Conservation (phyloP, 2,113 vertebrate species). For the Orycteropus afer region DNA sequence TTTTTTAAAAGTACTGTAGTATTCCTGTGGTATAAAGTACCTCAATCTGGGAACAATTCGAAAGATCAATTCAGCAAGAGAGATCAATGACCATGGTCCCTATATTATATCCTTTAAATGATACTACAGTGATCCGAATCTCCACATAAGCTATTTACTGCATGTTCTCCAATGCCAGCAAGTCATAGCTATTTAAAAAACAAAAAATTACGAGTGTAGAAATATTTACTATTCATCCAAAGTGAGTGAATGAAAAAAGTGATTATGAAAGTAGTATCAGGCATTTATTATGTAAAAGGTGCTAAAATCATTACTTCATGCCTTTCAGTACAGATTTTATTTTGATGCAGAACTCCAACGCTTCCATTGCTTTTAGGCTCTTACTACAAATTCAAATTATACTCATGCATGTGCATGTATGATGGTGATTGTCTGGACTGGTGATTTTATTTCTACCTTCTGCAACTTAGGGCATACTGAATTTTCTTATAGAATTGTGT, state of each 20-base stretch:
- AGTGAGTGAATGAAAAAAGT: neutral
- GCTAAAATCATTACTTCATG: neutral
- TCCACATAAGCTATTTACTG: neutral
- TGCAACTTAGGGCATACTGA: neutral
- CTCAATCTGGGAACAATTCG: neutral
- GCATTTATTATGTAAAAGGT: neutral
- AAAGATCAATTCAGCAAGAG: neutral
- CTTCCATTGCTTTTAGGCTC: neutral
- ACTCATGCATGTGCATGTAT: neutral
- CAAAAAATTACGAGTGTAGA: neutral
- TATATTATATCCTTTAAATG: neutral
- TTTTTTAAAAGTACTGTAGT: neutral
- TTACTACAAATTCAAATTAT: neutral
- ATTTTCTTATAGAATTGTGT: neutral
- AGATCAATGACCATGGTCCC: neutral
- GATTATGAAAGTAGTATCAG: slow-evolving; percentile 4
- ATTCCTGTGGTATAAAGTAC: neutral
- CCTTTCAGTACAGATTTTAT: neutral
- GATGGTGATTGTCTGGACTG: neutral
- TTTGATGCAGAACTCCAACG: neutral
- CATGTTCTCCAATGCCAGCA: slow-evolving; percentile 12
- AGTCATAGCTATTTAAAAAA: neutral
- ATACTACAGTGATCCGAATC: neutral
- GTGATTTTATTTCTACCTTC: slow-evolving; percentile 14
- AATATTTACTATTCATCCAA: neutral